phyloP scores from a whole-genome alignment of 2,113 vertebrate genomes.

The Pionites leucogaster region DNA sequence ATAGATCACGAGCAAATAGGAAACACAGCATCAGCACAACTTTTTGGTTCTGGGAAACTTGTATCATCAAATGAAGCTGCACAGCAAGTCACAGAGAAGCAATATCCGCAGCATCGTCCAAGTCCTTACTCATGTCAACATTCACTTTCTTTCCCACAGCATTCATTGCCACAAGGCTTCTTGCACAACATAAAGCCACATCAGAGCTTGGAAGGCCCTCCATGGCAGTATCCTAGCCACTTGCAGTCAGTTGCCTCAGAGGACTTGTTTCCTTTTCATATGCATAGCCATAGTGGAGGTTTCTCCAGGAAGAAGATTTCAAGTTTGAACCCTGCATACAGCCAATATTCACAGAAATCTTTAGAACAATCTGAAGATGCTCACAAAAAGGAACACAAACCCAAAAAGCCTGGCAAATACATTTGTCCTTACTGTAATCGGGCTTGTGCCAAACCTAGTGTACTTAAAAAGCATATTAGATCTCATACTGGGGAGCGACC shows the following conservation, averaged over 20 bases:
- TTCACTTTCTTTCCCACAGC: constrained; percentile 91
- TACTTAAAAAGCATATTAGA: constrained; percentile 98
- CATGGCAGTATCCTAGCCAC: constrained; percentile 90
- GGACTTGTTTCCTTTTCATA: constrained; percentile 88
- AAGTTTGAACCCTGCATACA: constrained; percentile 86
- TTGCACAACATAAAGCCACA: constrained; percentile 90
- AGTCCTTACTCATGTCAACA: constrained; percentile 86
- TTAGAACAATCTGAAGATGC: constrained; percentile 88
- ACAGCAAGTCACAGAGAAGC: constrained; percentile 84
- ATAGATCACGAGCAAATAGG: constrained; percentile 82
- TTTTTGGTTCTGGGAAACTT: constrained; percentile 86
- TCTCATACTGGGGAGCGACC: constrained; percentile 97
- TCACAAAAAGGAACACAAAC: constrained; percentile 95
- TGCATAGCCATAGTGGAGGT: constrained; percentile 83
- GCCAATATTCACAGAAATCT: constrained; percentile 91
- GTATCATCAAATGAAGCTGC: constrained; percentile 78
- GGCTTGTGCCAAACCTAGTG: constrained; percentile 98
- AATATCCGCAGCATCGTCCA: constrained; percentile 82
- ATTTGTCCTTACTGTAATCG: constrained; percentile 96
- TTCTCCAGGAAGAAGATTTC: constrained; percentile 92
- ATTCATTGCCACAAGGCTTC: constrained; percentile 88
- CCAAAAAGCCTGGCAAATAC: constrained; percentile 97
- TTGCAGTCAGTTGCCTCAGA: constrained; percentile 86
- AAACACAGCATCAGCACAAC: constrained; percentile 80
- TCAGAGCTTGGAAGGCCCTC: constrained; percentile 88